Evolutionary conservation across 2,888 invertebrate genomes (phyloP).

Genomic region (Oligia fasciuncula): DNA sequence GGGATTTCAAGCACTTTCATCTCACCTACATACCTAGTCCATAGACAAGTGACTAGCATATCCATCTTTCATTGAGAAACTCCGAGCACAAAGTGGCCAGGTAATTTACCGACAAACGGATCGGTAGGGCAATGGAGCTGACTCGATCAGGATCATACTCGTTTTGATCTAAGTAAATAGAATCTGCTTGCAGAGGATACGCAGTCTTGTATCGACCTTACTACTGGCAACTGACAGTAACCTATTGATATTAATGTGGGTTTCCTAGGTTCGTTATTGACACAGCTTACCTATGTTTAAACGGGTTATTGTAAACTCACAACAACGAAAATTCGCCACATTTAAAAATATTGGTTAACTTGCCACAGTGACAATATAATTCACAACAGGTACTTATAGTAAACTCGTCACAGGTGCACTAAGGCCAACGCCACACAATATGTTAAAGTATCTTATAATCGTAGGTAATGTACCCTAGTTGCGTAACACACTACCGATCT

Average conservation of each 20-base stretch:
- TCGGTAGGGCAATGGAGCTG: constrained; percentile 11
- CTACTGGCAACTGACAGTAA: constrained; percentile 14
- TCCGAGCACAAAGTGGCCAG: neutral
- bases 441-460: neutral
- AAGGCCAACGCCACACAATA: neutral
- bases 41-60: neutral
- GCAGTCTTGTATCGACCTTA: constrained; percentile 12
- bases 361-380: too few relatives aligned
- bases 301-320: neutral
- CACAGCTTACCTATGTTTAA: neutral
- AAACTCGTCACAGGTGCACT: neutral
- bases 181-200: constrained; percentile 44
- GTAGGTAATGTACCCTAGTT: neutral
- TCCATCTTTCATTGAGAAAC: neutral
- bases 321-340: too few relatives aligned
- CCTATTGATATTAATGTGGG: constrained; percentile 28
- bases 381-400: too few relatives aligned
- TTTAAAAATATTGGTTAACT: too few relatives aligned
- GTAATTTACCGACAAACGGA: constrained; percentile 12
- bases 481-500: neutral
- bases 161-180: constrained; percentile 24
- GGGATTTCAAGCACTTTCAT: neutral
- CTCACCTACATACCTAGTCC: neutral
- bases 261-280: constrained; percentile 3
- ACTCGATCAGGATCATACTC: constrained; percentile 25